Base-by-base conservation (phyloP, 2,888 invertebrate species). In the Drosophila prostipennis region DNA sequence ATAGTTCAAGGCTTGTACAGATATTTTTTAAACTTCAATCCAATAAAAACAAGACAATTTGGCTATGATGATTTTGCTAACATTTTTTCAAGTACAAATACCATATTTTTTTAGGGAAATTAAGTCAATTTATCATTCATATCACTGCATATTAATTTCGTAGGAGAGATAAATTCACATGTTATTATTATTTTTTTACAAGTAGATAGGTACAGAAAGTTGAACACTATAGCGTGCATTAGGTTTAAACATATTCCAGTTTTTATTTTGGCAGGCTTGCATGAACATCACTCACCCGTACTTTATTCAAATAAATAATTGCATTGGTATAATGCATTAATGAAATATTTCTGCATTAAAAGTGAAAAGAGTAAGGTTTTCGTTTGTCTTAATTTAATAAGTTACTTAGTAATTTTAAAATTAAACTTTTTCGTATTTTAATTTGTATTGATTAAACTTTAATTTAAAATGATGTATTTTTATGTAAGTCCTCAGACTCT, bases 221-320 rank as follows among this genome's bases (percentile, higher is more conserved):
- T 11, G 34, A 11, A 34, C 13, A 7, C 13, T 4, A 26, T 29
- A 2, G 26, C 45, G 45, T 45, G 26, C 26, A 26, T 26, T 8
- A n/a, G 26, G 8, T 4, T 19, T n/a, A 2, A 45, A 45, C 23
- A 43, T 43, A 2, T 7, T n/a, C 13, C 13, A 13, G 6, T 23
- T 11, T 43, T n/a, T 45, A 19, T 26, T 45, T 26, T 8, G n/a
- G n/a, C 11, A n/a, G 26, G 23, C 3, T 45, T 45, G 45, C 45
- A 45, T 45, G 45, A 45, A 26, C 45, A 26, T 45, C 45, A 45
- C 45, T 45, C 45, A 45, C 2, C 10, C 8, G n/a, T n/a, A 14
- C 26, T 6, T 16, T 3, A 14, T 1, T 3, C 14, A 39, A 8
- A 39, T 29, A 14, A 29, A 42, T 42, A 42, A 42, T 34, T 11